A percentile compares a stretch with the other conserved stretches of the same genome.
Evolutionary conservation across 2,113 vertebrate species (phyloP).

Genomic region (Nothobranchius furzeri): DNA sequence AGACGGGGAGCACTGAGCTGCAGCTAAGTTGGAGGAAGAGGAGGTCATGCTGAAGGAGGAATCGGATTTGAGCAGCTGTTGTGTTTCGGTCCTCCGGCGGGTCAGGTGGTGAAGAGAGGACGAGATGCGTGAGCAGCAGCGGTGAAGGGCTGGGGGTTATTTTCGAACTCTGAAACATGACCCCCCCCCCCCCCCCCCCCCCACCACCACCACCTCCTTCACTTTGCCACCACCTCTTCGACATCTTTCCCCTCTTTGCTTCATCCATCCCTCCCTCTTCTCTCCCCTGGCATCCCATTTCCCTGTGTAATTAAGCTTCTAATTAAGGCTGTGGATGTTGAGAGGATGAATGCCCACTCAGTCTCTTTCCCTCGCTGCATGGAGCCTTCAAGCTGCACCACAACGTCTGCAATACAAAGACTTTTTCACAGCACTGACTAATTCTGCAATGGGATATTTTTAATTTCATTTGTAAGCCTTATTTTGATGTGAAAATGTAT

Average conservation of each 20-base stretch:
- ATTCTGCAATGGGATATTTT: conserved; percentile 13
- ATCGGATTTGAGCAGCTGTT: conserved; percentile 28
- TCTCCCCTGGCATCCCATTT: conserved; percentile 63
- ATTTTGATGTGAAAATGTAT: conserved; percentile 12
- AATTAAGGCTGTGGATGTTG: conserved; percentile 68
- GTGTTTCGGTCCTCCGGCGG: conserved; percentile 29
- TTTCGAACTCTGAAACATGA: conserved; percentile 54
- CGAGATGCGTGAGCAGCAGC: conserved; percentile 7
- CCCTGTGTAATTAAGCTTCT: conserved; percentile 71
- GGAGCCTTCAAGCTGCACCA: conserved; percentile 23
- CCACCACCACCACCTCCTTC: not conserved
- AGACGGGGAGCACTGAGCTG: not conserved
- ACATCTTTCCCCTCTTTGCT: conserved; percentile 30
- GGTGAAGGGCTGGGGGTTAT: conserved; percentile 38
- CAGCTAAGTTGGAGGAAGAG: not conserved
- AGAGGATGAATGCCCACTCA: conserved; percentile 58
- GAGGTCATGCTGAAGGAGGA: not conserved
- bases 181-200: not conserved
- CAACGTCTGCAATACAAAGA: conserved; percentile 38
- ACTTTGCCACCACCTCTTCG: conserved; percentile 8
- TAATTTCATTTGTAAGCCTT: not conserved
- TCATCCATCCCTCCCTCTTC: conserved; percentile 34
- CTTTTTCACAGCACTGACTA: conserved; percentile 2
- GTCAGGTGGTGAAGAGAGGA: conserved; percentile 47
- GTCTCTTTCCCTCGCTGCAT: conserved; percentile 21